Evolutionary conservation across 2,888 invertebrate genomes (phyloP).

Genomic region (Apotomis betuletana): DNA sequence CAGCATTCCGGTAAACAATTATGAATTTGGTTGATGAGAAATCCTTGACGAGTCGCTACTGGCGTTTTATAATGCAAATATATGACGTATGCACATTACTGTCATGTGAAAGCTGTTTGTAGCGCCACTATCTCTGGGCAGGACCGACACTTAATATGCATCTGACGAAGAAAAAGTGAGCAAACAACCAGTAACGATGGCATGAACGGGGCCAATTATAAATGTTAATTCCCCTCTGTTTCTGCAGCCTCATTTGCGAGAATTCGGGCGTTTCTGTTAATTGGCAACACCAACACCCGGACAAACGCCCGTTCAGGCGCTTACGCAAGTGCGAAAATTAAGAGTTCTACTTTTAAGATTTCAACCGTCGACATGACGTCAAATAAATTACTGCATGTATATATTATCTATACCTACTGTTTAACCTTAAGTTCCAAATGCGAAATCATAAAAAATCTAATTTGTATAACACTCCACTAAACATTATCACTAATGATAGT

Average conservation of each 20-base stretch:
- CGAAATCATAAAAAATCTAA: conserved; percentile 1
- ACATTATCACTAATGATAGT: not conserved
- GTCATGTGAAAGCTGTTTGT: too few relatives aligned
- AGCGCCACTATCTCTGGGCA: too few relatives aligned
- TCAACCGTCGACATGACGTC: not conserved
- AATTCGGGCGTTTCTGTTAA: conserved; percentile 50
- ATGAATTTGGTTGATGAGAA: too few relatives aligned
- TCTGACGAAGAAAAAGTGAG: not conserved
- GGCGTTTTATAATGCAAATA: too few relatives aligned
- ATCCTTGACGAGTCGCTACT: too few relatives aligned
- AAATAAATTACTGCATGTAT: not conserved
- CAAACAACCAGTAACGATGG: not conserved
- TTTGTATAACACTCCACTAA: not conserved
- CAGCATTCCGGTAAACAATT: too few relatives aligned
- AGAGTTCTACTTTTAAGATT: conserved; percentile 43
- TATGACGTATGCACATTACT: too few relatives aligned
- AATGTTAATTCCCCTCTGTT: conserved; percentile 29
- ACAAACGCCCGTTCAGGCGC: conserved; percentile 34
- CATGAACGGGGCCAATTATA: conserved; percentile 31
- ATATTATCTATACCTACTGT: too few relatives aligned
- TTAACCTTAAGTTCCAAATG: too few relatives aligned
- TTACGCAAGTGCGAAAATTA: conserved; percentile 52
- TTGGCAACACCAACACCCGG: conserved; percentile 53
- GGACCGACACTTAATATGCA: not conserved
- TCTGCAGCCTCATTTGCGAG: conserved; percentile 44